These are phyloP conservation scores for Platygyra sinensis DNA, from an alignment of 64 coral and sea anemone genomes.

Conservation along the genomic window DNA sequence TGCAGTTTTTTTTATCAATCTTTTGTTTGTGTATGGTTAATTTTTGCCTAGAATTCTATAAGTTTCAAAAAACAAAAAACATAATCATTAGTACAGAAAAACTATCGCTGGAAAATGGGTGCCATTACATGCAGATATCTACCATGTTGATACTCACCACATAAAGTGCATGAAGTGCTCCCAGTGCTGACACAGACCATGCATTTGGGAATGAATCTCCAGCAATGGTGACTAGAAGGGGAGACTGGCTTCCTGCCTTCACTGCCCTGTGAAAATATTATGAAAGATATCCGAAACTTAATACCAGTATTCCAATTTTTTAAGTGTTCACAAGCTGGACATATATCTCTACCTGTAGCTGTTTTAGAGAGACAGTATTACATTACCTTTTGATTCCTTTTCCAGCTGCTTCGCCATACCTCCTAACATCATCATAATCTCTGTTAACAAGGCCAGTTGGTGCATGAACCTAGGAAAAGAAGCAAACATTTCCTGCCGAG, in stretches of 20 bases:
- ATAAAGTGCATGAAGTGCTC: slow-evolving; percentile 86
- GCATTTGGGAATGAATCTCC: slow-evolving; percentile 61
- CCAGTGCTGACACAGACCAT: slow-evolving; percentile 70
- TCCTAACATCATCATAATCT: slow-evolving; percentile 95
- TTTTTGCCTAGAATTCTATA: too few relatives aligned
- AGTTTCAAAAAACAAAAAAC: too few relatives aligned
- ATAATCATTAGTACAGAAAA: too few relatives aligned
- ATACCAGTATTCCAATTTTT: background rate
- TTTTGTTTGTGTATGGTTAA: too few relatives aligned
- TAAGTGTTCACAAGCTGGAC: too few relatives aligned
- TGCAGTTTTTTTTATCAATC: too few relatives aligned
- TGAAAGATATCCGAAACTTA: background rate
- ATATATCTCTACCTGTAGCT: too few relatives aligned
- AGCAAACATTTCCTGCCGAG: background rate
- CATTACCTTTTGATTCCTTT: slow-evolving; percentile 83
- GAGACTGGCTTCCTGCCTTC: slow-evolving; percentile 63
- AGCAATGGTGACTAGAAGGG: slow-evolving; percentile 65
- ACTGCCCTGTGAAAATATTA: slow-evolving; percentile 61
- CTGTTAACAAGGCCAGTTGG: slow-evolving; percentile 96
- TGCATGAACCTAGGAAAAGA: slow-evolving; percentile 59
- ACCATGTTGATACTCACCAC: slow-evolving; percentile 47
- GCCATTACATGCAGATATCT: too few relatives aligned
- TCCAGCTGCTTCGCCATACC: slow-evolving; percentile 80
- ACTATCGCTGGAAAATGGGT: too few relatives aligned
- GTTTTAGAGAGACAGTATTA: background rate